A percentile compares a stretch with the other conserved stretches of the same genome.
These are phyloP conservation scores for Orussus abietinus DNA, from an alignment of 1,140 invertebrate genomes.

Conservation along the genomic window DNA sequence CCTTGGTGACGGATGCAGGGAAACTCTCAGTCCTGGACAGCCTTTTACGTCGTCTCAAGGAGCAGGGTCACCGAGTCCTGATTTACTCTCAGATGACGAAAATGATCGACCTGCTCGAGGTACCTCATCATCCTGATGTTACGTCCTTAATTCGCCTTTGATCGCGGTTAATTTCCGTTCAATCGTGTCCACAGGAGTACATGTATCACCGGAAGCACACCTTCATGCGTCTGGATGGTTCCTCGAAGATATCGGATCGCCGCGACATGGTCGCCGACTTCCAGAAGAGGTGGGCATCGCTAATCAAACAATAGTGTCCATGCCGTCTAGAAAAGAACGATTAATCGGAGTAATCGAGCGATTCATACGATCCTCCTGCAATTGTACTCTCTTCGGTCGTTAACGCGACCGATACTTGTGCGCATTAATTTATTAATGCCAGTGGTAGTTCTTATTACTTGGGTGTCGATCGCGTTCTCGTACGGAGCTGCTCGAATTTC, in stretches of 20 bases:
- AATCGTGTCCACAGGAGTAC: constrained; percentile 78
- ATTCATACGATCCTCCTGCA: no score
- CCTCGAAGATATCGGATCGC: constrained; percentile 87
- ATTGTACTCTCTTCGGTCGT: no score
- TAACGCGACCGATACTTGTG: no score
- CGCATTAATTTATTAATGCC: no score
- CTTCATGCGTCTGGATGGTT: constrained; percentile 88
- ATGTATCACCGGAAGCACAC: constrained; percentile 91
- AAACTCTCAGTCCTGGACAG: constrained; percentile 88
- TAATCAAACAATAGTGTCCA: no score
- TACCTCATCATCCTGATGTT: constrained; percentile 46
- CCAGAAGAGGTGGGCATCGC: constrained; percentile 61
- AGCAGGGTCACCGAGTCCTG: constrained; percentile 85
- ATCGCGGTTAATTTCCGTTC: no score
- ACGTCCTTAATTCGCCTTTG: no score
- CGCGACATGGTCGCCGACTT: constrained; percentile 93
- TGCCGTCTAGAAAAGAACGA: no score
- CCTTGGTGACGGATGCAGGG: constrained; percentile 85
- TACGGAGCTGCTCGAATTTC: no score
- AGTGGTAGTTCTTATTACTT: no score
- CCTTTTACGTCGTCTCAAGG: constrained; percentile 76
- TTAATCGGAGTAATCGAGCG: no score
- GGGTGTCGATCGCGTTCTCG: no score
- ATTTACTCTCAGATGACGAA: constrained; percentile 98
- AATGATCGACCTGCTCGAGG: constrained; percentile 94